Conservation (phyloP, 2,797 vertebrate genomes). For the Coregonus suidteri region DNA sequence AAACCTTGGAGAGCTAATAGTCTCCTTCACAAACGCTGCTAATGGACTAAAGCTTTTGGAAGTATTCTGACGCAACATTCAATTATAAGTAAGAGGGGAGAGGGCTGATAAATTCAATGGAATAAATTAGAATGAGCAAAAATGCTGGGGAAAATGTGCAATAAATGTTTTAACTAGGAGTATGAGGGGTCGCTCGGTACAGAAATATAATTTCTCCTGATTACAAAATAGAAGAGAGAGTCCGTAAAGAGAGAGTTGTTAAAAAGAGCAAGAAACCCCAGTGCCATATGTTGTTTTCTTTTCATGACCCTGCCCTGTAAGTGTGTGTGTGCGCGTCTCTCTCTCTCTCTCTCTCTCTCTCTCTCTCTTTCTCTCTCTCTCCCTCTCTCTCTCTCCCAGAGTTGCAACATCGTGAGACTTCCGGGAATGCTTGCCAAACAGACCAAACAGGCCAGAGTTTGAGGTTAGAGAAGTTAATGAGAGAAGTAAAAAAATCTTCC, state of each 20-base stretch:
- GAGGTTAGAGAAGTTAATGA: no score
- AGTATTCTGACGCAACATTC: slow-evolving; percentile 17
- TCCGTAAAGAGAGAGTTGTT: background rate
- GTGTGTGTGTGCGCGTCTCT: background rate
- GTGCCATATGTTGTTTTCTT: slow-evolving; percentile 22
- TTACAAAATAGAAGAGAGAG: background rate
- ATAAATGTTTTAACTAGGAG: slow-evolving; percentile 52
- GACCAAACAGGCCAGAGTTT: no score
- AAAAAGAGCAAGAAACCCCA: slow-evolving; percentile 33
- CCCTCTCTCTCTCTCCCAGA: background rate
- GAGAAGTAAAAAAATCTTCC: no score
- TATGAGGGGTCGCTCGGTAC: slow-evolving; percentile 37
- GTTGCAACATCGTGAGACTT: no score
- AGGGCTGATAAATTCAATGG: slow-evolving; percentile 32
- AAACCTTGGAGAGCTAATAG: slow-evolving; percentile 33
- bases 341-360: background rate
- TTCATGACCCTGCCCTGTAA: background rate
- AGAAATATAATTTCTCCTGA: slow-evolving; percentile 41
- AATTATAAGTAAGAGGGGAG: slow-evolving; percentile 35
- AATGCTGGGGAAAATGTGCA: slow-evolving; percentile 37
- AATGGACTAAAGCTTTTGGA: slow-evolving; percentile 44
- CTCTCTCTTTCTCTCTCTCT: background rate
- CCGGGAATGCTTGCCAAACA: no score
- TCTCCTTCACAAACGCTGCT: slow-evolving; percentile 43
- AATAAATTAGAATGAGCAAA: slow-evolving; percentile 55